These are phyloP conservation scores for Rhinophrynus dorsalis DNA, from an alignment of 2,797 vertebrate species.

Conservation along the genomic window DNA sequence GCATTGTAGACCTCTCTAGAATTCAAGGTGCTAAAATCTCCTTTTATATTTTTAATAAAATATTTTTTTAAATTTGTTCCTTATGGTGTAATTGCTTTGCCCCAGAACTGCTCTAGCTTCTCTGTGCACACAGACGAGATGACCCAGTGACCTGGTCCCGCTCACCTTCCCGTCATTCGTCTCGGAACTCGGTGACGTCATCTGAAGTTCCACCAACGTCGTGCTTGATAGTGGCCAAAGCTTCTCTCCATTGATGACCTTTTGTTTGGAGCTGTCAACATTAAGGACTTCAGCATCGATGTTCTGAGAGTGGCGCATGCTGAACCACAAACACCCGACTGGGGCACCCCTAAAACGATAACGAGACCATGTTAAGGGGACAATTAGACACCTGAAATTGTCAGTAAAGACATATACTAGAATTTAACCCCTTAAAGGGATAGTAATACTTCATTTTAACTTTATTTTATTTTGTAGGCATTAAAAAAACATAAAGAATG, in stretches of 20 bases:
- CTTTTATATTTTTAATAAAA: too few species aligned
- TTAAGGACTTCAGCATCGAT: constrained; percentile 69
- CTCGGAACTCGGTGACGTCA: constrained; percentile 71
- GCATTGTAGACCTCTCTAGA: too few species aligned
- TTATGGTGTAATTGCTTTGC: too few species aligned
- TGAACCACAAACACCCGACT: constrained; percentile 69
- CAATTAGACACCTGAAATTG: background rate
- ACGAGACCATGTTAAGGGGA: background rate
- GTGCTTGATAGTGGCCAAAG: constrained; percentile 60
- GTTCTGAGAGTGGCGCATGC: constrained; percentile 73
- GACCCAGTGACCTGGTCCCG: background rate
- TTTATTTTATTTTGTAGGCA: too few species aligned
- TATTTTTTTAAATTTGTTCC: too few species aligned
- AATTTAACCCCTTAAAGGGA: background rate
- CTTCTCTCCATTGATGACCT: constrained; percentile 51
- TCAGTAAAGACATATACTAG: background rate
- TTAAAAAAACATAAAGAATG: too few species aligned
- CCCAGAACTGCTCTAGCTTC: too few species aligned
- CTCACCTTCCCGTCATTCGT: constrained; percentile 86
- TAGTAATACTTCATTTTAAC: background rate
- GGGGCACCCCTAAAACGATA: constrained; percentile 76
- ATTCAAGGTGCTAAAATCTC: too few species aligned
- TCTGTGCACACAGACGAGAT: too few species aligned
- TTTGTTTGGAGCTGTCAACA: constrained; percentile 30
- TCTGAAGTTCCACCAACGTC: constrained; percentile 72